phyloP scores from a whole-genome alignment of 2,888 invertebrate species.

The Axea sp. region DNA sequence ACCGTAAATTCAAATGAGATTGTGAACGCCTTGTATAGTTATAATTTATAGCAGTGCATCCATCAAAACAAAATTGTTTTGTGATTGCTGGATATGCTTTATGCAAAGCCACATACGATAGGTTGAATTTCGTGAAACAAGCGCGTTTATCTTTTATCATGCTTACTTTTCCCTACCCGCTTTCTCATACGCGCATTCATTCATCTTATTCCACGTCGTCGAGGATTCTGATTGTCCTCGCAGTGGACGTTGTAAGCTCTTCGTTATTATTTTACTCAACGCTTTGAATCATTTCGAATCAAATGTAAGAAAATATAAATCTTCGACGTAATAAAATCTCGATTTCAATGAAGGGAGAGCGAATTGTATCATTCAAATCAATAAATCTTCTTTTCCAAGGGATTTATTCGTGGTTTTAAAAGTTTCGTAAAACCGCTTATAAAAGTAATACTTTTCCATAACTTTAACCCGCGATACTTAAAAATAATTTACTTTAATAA shows the following conservation, averaged over 20 bases:
- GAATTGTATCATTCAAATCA: background rate
- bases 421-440: too few relatives aligned
- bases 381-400: constrained; percentile 22
- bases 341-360: constrained; percentile 19
- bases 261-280: constrained; percentile 50
- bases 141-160: constrained; percentile 59
- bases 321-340: constrained; percentile 29
- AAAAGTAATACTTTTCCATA: too few relatives aligned
- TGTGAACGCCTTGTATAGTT: constrained; percentile 25
- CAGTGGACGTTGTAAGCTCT: constrained; percentile 49
- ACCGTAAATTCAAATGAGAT: constrained; percentile 31
- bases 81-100: constrained; percentile 50
- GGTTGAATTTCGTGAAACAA: constrained; percentile 56
- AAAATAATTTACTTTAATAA: constrained; percentile 1
- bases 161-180: constrained; percentile 33
- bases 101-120: constrained; percentile 59
- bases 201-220: constrained; percentile 56
- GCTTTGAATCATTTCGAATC: constrained; percentile 23
- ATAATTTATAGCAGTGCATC: constrained; percentile 45
- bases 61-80: constrained; percentile 58
- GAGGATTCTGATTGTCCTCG: constrained; percentile 55
- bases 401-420: background rate
- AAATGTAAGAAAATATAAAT: constrained; percentile 42
- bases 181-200: constrained; percentile 44
- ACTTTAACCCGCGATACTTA: too few relatives aligned